Evolutionary conservation across 2,797 vertebrate genomes (phyloP), one percentile per base, ranked within the genome.

Genomic region (Amniataba percoides): DNA sequence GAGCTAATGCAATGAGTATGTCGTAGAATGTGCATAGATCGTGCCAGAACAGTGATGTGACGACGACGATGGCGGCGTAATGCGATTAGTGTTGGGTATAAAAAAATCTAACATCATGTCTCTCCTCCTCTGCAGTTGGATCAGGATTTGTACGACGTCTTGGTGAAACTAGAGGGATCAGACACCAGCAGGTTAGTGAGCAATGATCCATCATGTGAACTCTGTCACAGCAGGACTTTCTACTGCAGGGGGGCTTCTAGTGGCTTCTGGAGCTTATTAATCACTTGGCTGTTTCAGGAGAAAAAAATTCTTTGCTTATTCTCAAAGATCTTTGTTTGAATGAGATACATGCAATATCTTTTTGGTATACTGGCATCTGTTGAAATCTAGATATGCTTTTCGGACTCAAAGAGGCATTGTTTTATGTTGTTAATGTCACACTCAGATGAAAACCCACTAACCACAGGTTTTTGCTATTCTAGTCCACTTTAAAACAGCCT

Each of bases 131-230:
- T 65, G 25, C 93, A 98, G 97, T 93, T 98, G 94, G 97, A 97
- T 91, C 95, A 97, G 93, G 97, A 96, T 90, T 93, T 97, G 84
- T 93, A 94, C 3, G 96, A 97, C 0, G 89, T 95, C 75, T 93
- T 98, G 93, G 87, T 92, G 81, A 94, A 89, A 84, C 83, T 98
- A 88, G 97, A 98, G 78, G 72, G 88, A 58, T 60, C 86, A 75
- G 90, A 90, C 62, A 71, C 86, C 63, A 87, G 27, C 88, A 88
- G 91, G 93, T 94, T 48, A 80, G 92, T 91, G 60, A 81, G 40
- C 27, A 70, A 48, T 45, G 1, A 31, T 27, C 11, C 3, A 31
- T 55, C 13, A 18, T 48, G 40, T 23, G 51, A 58, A 56, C 45
- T 42, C 14, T 16, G 7, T 40, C 6, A 49, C 21, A 49, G 7